Conservation (phyloP, 2,888 invertebrate genomes). For the Parnassius smintheus region DNA sequence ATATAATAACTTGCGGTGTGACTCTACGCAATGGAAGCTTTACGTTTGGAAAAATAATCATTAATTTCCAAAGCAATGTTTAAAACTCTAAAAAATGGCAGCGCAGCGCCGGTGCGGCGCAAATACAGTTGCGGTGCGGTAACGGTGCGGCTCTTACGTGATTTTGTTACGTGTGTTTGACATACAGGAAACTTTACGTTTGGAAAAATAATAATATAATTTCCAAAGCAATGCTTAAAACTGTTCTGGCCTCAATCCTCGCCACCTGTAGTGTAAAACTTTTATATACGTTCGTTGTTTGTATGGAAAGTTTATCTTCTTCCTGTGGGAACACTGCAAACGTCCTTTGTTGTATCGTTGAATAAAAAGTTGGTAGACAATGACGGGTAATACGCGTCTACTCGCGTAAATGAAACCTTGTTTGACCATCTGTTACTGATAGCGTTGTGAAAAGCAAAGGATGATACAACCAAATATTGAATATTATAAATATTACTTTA, state of each 20-base stretch:
- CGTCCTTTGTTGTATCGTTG: slow-evolving; percentile 2
- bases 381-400: background rate
- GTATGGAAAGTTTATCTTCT: slow-evolving; percentile 5
- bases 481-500: too few species aligned
- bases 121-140: too few species aligned
- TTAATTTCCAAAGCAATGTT: too few species aligned
- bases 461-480: background rate
- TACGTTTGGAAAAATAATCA: too few species aligned
- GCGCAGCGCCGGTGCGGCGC: too few species aligned
- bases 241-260: slow-evolving; percentile 1
- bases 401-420: slow-evolving; percentile 23
- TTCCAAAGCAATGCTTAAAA: background rate
- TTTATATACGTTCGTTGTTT: slow-evolving; percentile 5
- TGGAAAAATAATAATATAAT: background rate
- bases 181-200: too few species aligned
- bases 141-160: too few species aligned
- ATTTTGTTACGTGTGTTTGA: too few species aligned
- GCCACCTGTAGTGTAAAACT: slow-evolving; percentile 10
- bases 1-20: too few species aligned
- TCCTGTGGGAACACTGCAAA: background rate
- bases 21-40: too few species aligned
- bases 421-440: slow-evolving; percentile 22
- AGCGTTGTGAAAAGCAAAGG: background rate
- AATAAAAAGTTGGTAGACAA: slow-evolving; percentile 4
- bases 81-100: too few species aligned